phyloP scores from a whole-genome alignment of 2,888 invertebrate genomes.

The Drosophila dives region DNA sequence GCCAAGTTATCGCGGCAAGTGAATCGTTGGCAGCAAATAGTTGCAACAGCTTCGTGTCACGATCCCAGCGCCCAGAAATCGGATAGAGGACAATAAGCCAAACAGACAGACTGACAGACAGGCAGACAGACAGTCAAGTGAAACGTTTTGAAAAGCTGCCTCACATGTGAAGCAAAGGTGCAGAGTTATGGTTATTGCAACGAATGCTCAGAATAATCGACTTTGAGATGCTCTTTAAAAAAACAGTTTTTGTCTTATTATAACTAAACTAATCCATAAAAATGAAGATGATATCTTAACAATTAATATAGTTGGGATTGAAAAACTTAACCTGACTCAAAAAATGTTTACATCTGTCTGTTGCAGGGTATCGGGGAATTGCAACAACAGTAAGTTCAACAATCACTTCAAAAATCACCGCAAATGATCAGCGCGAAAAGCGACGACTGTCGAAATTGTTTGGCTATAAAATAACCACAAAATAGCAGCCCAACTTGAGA shows the following conservation, averaged over 20 bases:
- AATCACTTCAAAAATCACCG: slow-evolving; percentile 57
- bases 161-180: slow-evolving; percentile 68
- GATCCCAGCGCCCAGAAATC: slow-evolving; percentile 75
- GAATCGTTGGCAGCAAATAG: slow-evolving; percentile 66
- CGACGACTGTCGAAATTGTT: slow-evolving; percentile 74
- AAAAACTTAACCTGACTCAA: not conserved
- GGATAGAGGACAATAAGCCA: slow-evolving; percentile 32
- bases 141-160: slow-evolving; percentile 57
- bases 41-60: slow-evolving; percentile 79
- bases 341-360: not conserved
- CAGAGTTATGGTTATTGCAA: slow-evolving; percentile 71
- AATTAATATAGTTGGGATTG: too few relatives aligned
- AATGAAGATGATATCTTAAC: not conserved
- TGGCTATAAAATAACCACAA: slow-evolving; percentile 62
- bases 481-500: slow-evolving; percentile 53
- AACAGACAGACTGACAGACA: slow-evolving; percentile 5
- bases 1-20: slow-evolving; percentile 61
- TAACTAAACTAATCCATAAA: not conserved
- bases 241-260: not conserved
- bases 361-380: slow-evolving; percentile 27
- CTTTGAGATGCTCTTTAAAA: not conserved
- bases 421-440: slow-evolving; percentile 72
- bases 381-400: slow-evolving; percentile 17
- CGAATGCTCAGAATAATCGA: not conserved
- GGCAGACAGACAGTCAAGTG: slow-evolving; percentile 38